phyloP scores from a whole-genome alignment of 2,113 vertebrate species.

The Lutjanus erythropterus region DNA sequence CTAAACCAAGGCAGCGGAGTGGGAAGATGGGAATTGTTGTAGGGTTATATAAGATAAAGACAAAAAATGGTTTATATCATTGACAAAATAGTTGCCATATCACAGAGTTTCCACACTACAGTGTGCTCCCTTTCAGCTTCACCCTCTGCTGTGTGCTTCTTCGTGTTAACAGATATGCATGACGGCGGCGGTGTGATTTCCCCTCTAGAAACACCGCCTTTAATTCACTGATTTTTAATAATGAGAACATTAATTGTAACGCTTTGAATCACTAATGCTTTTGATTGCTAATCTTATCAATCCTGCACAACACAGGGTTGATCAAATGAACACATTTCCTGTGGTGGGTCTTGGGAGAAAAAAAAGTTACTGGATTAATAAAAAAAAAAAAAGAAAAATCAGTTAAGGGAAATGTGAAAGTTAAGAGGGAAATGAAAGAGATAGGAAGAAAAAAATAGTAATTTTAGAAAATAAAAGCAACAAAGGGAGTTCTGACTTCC shows the following conservation, averaged over 20 bases:
- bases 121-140: conserved; percentile 41
- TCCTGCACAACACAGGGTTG: conserved; percentile 72
- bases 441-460: not conserved
- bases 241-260: conserved; percentile 70
- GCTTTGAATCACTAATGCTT: conserved; percentile 76
- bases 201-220: conserved; percentile 62
- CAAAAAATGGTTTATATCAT: conserved; percentile 17
- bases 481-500: conserved; percentile 36
- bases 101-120: conserved; percentile 15
- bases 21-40: conserved; percentile 2
- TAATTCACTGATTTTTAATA: conserved; percentile 68
- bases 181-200: conserved; percentile 65
- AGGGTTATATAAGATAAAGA: conserved; percentile 1
- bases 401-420: conserved; percentile 20
- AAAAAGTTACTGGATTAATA: conserved; percentile 46
- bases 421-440: conserved; percentile 42
- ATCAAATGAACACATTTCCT: conserved; percentile 80
- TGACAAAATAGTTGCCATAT: conserved; percentile 31
- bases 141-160: conserved; percentile 62
- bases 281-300: conserved; percentile 82
- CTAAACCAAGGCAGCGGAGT: conserved; percentile 20
- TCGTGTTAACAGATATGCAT: conserved; percentile 69
- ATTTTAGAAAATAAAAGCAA: conserved; percentile 35
- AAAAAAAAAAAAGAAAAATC: conserved; percentile 19
- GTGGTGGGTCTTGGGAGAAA: conserved; percentile 63